Percentiles rank a stretch among this genome's conserved stretches.
Conservation (phyloP, 1,140 invertebrate genomes). For the Zaprionus ghesquierei region DNA sequence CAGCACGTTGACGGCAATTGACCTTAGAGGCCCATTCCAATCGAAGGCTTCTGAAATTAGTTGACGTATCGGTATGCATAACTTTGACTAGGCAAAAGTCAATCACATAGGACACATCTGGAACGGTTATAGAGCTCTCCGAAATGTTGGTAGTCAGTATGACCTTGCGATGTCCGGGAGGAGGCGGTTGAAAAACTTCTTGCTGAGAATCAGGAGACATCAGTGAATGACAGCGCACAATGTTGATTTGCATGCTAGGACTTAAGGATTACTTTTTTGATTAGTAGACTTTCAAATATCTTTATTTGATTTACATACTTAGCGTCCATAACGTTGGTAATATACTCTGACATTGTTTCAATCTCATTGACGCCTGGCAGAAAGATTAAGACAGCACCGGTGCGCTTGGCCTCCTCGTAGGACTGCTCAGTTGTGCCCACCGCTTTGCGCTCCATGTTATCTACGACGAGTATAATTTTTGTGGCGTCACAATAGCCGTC, state of each 20-base stretch:
- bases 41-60: conserved; percentile 91
- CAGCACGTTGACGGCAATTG: conserved; percentile 94
- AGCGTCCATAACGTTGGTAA: conserved; percentile 22
- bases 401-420: conserved; percentile 35
- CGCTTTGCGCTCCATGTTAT: conserved; percentile 85
- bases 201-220: conserved; percentile 64
- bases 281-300: background rate
- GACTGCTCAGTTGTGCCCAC: conserved; percentile 10
- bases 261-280: conserved; percentile 6
- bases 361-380: conserved; percentile 94
- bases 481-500: conserved; percentile 86
- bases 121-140: conserved; percentile 98
- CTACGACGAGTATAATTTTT: conserved; percentile 88
- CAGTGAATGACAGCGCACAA: conserved; percentile 76
- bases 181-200: conserved; percentile 81
- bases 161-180: conserved; percentile 88
- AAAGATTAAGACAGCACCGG: conserved; percentile 92
- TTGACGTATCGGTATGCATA: conserved; percentile 87
- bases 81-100: conserved; percentile 97
- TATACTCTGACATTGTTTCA: conserved; percentile 83
- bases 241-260: conserved; percentile 34
- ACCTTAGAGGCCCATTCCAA: conserved; percentile 94
- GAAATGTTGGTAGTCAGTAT: conserved; percentile 98
- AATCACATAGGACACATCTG: conserved; percentile 96
- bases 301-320: conserved; percentile 43